A percentile compares a stretch with the other conserved stretches of the same genome.
Evolutionary conservation across 2,113 vertebrate species (phyloP).

Genomic region (Canis aureus): DNA sequence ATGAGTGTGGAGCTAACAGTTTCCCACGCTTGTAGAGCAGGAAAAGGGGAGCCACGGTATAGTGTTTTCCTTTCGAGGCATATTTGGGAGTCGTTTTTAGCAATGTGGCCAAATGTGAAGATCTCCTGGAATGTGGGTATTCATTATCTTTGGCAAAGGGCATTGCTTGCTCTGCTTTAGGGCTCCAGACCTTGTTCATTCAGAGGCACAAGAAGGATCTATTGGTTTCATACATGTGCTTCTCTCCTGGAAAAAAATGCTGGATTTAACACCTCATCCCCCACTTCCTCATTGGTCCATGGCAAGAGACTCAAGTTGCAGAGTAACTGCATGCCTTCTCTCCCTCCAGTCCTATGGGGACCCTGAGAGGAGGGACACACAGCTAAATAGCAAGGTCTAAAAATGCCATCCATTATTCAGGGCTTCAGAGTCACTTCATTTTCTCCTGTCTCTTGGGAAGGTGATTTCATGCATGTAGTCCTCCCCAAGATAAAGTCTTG

Average conservation of each 20-base stretch:
- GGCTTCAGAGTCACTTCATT: not conserved
- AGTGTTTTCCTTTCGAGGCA: slow-evolving; percentile 26
- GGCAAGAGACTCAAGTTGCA: not conserved
- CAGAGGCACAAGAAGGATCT: slow-evolving; percentile 1
- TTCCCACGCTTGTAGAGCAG: slow-evolving; percentile 48
- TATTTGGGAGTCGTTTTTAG: slow-evolving; percentile 56
- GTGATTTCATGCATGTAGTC: not conserved
- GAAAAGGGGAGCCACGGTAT: not conserved
- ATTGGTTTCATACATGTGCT: not conserved
- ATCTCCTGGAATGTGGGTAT: slow-evolving; percentile 12
- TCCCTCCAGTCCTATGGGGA: not conserved
- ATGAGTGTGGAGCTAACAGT: not conserved
- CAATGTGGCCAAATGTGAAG: not conserved
- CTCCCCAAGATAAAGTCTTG: not conserved
- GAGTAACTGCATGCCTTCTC: not conserved
- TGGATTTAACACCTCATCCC: not conserved
- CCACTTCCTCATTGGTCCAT: not conserved
- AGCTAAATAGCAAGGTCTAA: not conserved
- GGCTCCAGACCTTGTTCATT: not conserved
- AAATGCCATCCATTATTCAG: not conserved
- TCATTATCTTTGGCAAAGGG: slow-evolving; percentile 38
- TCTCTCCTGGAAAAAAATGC: not conserved
- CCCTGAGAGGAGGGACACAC: not conserved
- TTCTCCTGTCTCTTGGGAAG: not conserved
- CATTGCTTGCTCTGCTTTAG: not conserved